Evolutionary conservation across 2,888 invertebrate species (phyloP).

Genomic region (Ditylenchus weischeri): DNA sequence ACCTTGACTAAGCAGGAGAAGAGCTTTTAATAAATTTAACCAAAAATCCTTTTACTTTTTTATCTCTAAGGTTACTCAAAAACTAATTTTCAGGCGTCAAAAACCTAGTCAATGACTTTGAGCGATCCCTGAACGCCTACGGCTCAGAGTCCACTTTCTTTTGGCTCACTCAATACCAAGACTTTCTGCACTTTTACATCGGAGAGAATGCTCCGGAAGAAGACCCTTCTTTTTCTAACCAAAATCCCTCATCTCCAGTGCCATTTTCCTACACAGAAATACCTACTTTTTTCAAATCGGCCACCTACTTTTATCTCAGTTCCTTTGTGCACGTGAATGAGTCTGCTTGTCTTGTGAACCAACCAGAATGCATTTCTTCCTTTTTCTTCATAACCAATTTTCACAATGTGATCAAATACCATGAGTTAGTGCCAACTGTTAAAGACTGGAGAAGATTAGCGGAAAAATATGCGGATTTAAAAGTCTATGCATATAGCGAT

Average conservation of each 20-base stretch:
- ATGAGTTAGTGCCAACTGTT: conserved; percentile 51
- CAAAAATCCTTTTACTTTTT: no score
- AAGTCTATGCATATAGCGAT: conserved; percentile 47
- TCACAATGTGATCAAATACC: conserved; percentile 48
- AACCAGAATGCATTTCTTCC: conserved; percentile 42
- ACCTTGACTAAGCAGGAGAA: no score
- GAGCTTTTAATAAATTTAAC: no score
- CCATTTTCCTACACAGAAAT: conserved; percentile 49
- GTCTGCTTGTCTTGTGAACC: conserved; percentile 41
- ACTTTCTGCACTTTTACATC: conserved; percentile 35
- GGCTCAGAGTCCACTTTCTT: conserved; percentile 52
- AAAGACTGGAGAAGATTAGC: conserved; percentile 50
- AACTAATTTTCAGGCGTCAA: conserved; percentile 38
- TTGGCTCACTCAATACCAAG: conserved; percentile 50
- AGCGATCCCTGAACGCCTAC: conserved; percentile 45
- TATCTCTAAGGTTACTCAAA: no score
- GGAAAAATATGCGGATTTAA: conserved; percentile 40
- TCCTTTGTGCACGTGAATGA: conserved; percentile 54
- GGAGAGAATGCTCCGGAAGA: neutral
- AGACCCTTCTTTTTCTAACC: conserved; percentile 12
- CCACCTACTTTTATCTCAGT: conserved; percentile 50
- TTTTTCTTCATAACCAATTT: conserved; percentile 57
- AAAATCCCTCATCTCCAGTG: conserved; percentile 19
- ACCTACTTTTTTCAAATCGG: conserved; percentile 50
- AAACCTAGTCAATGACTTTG: conserved; percentile 47